These are phyloP conservation scores for Coelopa frigida DNA, from an alignment of 1,140 invertebrate genomes.

Conservation along the genomic window DNA sequence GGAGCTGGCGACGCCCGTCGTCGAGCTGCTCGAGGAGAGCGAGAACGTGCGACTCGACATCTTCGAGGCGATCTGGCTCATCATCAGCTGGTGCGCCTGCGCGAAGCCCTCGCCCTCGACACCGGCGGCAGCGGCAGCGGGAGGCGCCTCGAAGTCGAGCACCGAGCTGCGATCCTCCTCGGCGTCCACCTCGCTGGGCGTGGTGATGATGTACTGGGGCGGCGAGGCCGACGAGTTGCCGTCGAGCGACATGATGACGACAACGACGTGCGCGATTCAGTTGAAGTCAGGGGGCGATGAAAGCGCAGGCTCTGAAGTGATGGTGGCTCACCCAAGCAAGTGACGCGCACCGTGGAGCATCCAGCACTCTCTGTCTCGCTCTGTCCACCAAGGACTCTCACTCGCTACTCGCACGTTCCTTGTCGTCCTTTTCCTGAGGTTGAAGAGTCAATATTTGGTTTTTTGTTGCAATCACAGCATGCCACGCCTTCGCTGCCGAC, in stretches of 20 bases:
- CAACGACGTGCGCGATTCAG: too few species aligned
- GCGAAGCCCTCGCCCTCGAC: background rate
- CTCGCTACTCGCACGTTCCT: too few species aligned
- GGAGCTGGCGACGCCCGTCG: background rate
- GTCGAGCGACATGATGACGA: conserved; percentile 20
- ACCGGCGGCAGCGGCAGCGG: conserved; percentile 8
- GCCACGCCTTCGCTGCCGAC: too few species aligned
- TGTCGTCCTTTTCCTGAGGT: too few species aligned
- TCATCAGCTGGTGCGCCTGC: conserved; percentile 4
- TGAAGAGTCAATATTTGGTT: too few species aligned
- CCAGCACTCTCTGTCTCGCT: too few species aligned
- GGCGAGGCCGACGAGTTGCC: conserved; percentile 16
- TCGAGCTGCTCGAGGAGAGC: conserved; percentile 23
- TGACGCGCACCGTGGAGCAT: too few species aligned
- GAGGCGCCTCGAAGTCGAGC: conserved; percentile 16
- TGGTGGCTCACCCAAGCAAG: too few species aligned
- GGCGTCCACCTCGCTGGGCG: conserved; percentile 39
- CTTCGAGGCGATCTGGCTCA: conserved; percentile 22
- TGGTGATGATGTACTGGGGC: conserved; percentile 42
- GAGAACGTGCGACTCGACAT: conserved; percentile 35
- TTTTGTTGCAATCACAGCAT: too few species aligned
- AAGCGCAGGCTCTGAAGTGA: too few species aligned
- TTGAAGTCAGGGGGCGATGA: too few species aligned
- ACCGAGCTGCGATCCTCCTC: conserved; percentile 36
- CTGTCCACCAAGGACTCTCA: too few species aligned